Base-by-base conservation (phyloP, 2,888 invertebrate genomes). In the Chironomus riparius region DNA sequence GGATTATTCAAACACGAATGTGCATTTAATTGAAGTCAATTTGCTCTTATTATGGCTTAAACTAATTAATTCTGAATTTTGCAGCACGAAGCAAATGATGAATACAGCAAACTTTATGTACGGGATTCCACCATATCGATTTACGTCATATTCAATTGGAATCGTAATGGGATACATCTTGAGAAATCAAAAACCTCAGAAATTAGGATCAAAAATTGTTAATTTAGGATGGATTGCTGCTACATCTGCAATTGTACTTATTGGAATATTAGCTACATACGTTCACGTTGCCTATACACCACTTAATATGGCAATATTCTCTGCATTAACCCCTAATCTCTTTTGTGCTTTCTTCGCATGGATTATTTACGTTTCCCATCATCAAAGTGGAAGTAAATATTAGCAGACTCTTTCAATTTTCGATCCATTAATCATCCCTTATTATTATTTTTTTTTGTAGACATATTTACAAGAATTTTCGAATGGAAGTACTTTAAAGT, bases 71-170 rank as follows among this genome's bases (percentile, higher is more conserved):
- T 28, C 28, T 38, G 10, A 5, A 38, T 38, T 38, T 28, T 56
- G 18, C 15, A 56, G 56, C 7, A 4, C 7, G 3, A 7, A 7
- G 2, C 38, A 38, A 38, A 38, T 38, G 38, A 10, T 38, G 38
- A 10, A 38, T 7, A 38, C 38, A 10, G 38, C 10, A 38, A 38
- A 38, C 38, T 10, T 10, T 38, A 89, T 90, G 84, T 91, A 91
- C 80, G 89, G 88, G 56, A 83, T 90, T 77, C 90, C 90, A 47
- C 85, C 87, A 0, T 88, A 91, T 79, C 85, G 91, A 80, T 83
- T 88, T 3, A 89, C 90, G 0, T 90, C 90, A 12, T 91, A 91
- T 79, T 87, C 89, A 65, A 88, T 90, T 85, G 91, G 90, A 47
- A 86, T 91, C 76, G 84, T 88, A 69, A 80, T 89, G 69, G 91